Conservation (phyloP, 2,797 vertebrate species). For the Acrocephalus scirpaceus region DNA sequence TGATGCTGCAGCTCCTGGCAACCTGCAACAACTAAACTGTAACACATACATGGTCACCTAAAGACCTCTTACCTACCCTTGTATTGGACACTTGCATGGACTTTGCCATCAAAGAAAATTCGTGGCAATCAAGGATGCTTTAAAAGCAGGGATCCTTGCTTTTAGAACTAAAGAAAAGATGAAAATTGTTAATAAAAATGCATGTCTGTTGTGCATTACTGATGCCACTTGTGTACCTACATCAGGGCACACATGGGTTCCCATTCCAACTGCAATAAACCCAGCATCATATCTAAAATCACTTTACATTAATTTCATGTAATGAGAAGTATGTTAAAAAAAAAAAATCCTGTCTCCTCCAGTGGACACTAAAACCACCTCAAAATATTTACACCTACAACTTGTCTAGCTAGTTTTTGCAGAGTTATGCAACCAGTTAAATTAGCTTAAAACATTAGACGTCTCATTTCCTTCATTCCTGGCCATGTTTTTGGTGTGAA, state of each 20-base stretch:
- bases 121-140: not conserved
- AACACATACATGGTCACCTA: accelerated
- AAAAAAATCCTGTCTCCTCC: not conserved
- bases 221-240: not conserved
- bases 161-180: not conserved
- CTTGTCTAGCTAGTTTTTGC: not conserved
- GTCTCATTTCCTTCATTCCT: not conserved
- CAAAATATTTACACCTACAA: not conserved
- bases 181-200: not conserved
- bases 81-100: accelerated
- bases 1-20: accelerated
- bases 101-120: not conserved
- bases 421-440: not conserved
- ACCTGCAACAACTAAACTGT: not conserved
- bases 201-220: not conserved
- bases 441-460: not conserved
- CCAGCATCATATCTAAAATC: not conserved
- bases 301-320: not conserved
- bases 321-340: not conserved
- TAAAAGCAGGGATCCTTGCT: not conserved
- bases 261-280: not conserved
- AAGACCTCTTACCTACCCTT: accelerated
- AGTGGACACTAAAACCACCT: not conserved
- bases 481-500: accelerated
- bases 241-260: not conserved